Base-by-base conservation (phyloP, 2,797 vertebrate species). In the Myripristis jacobus region DNA sequence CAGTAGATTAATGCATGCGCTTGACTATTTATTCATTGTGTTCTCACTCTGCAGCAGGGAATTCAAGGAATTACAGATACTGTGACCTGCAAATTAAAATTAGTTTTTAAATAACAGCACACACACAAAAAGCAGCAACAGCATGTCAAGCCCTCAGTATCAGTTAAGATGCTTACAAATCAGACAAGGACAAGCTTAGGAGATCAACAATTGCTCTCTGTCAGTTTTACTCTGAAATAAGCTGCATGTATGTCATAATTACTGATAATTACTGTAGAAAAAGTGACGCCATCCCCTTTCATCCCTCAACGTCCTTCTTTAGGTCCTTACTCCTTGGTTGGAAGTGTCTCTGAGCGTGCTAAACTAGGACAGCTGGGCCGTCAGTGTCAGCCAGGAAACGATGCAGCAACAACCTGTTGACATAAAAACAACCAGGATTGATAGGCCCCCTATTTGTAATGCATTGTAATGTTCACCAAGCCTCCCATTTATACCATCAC, bases 1-100 rank as follows among this genome's bases (percentile, higher is more conserved):
- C n/a, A 38, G 51, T 8, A 65, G 54, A 80, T 77, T 72, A 83
- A 84, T 58, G 25, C 41, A 13, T 18, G 12, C 61, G 59, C 73
- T 66, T 75, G 53, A 2, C 57, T 44, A 19, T 31, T 47, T 59
- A 80, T 73, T 78, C 55, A 72, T 79, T 29, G 50, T 21, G 51
- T 19, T 47, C n/a, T 51, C 54, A 52, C n/a, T 74, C 44, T 68
- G 56, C 76, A 72, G 0, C 2, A 3, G 54, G 36, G 36, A 38
- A 38, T 38, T 38, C 36, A 38, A 38, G 52, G 51, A n/a, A 29
- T 51, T 54, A 57, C 24, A 54, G 21, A 13, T 68, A 57, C 29
- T 24, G 25, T 36, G 44, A 53, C 22, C 21, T 36, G 51, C 18
- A 27, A 38, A 75, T 63, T 60, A 34, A 75, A 75, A 55, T 19